Percentiles rank a stretch among this genome's conserved stretches.
Conservation (phyloP, 2,113 vertebrate species). For the Hemibagrus wyckioides region DNA sequence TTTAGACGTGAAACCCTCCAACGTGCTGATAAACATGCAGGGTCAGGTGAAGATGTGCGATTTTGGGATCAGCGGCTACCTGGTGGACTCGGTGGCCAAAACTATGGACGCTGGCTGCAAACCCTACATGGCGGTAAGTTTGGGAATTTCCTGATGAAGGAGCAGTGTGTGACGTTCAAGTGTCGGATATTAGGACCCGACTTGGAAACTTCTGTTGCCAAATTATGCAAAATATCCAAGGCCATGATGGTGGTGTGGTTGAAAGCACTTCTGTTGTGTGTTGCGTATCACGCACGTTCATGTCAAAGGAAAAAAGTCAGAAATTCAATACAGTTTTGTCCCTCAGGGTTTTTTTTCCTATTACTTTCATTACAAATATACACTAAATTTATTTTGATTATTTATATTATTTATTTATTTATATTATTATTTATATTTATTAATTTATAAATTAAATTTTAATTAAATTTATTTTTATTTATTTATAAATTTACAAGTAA, state of each 20-base stretch:
- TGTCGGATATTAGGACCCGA: neutral
- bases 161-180: neutral
- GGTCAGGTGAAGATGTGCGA: slow-evolving; percentile 99
- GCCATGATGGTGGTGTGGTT: too few species aligned
- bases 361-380: too few species aligned
- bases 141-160: neutral
- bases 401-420: too few species aligned
- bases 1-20: slow-evolving; percentile 95
- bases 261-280: too few species aligned
- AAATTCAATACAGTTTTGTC: too few species aligned
- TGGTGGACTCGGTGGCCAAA: slow-evolving; percentile 95
- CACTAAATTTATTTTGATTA: too few species aligned
- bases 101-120: slow-evolving; percentile 97
- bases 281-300: neutral
- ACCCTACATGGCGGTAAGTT: slow-evolving; percentile 94
- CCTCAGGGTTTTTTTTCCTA: too few species aligned
- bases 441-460: too few species aligned
- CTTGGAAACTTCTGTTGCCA: neutral
- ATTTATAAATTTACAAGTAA: too few species aligned
- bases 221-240: neutral
- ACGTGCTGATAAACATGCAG: slow-evolving; percentile 93
- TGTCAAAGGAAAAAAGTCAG: neutral
- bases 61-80: slow-evolving; percentile 96
- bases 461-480: too few species aligned
- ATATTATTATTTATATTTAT: too few species aligned